phyloP scores from a whole-genome alignment of 1,140 invertebrate species.

The Penaeus japonicus region DNA sequence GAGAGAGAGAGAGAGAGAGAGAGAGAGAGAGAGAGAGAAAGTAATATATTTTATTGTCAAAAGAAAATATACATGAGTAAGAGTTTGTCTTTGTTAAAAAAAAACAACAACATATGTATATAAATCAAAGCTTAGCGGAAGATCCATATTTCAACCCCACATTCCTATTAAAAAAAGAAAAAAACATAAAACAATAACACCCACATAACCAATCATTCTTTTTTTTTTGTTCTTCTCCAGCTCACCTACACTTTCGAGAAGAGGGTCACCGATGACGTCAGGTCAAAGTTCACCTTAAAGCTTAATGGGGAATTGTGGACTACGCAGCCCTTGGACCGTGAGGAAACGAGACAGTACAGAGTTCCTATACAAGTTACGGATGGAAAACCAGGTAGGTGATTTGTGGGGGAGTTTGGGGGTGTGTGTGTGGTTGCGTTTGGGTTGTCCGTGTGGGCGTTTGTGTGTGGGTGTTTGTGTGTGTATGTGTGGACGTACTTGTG shows the following conservation, averaged over 20 bases:
- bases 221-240: not conserved
- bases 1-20: too few relatives aligned
- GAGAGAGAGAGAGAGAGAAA: too few relatives aligned
- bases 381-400: not conserved
- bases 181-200: too few relatives aligned
- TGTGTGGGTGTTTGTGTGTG: not conserved
- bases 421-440: too few relatives aligned
- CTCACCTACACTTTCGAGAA: not conserved
- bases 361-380: not conserved
- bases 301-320: not conserved
- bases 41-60: too few relatives aligned
- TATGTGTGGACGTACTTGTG: not conserved
- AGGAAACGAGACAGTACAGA: not conserved
- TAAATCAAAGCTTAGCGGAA: too few relatives aligned
- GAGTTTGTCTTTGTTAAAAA: too few relatives aligned
- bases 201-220: not conserved
- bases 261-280: not conserved
- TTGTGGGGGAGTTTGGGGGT: not conserved
- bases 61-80: too few relatives aligned
- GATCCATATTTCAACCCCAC: too few relatives aligned
- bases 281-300: not conserved
- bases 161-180: too few relatives aligned
- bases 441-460: not conserved
- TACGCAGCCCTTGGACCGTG: not conserved
- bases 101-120: too few relatives aligned